Evolutionary conservation across 2,888 invertebrate species (phyloP), one percentile per base, ranked within the genome.

Genomic region (Heterodera filipjevi): DNA sequence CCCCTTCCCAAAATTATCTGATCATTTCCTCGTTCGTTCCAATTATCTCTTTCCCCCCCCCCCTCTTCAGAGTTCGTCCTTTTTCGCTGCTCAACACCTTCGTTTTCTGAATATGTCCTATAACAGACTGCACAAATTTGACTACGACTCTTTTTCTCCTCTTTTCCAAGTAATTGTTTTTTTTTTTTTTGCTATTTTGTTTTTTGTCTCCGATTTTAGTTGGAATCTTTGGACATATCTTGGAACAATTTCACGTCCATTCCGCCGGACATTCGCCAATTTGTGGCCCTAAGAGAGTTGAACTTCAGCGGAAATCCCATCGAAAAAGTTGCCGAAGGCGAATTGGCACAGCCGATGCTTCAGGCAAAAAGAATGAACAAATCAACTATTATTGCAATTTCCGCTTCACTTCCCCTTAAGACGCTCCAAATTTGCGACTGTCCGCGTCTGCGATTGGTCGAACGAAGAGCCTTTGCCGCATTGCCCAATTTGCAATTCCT

Each of bases 251-350:
- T 83, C 49, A 78, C 75, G 39, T 49, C 33, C 14, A 71, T 85
- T 33, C 84, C 84, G 12, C 74, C 74, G 39, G 84, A 81, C 71
- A 64, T 83, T 8, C 64, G 79, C n/a, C 84, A 83, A 66, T 79
- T 83, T 53, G 77, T 83, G 44, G 84, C 85, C 22, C 74, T 83
- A 12, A 66, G 85, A 39, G 66, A 71, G 46, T 74, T 83, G 33
- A 85, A 83, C 68, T 73, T 83, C 35, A 85, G 84, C 46, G 84
- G 80, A 32, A 83, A 83, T 80, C 85, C 84, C 35, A 73, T 83
- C 27, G 73, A 27, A n/a, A 80, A 76, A 35, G 71, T 83, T 33
- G 59, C 71, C 22, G 73, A 77, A 5, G 83, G 83, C 39, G 84
- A 83, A 39, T 59, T 83, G 64, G 46, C 66, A 30, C 77, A 81